phyloP scores from a whole-genome alignment of 2,113 vertebrate genomes.

The Mus pahari region DNA sequence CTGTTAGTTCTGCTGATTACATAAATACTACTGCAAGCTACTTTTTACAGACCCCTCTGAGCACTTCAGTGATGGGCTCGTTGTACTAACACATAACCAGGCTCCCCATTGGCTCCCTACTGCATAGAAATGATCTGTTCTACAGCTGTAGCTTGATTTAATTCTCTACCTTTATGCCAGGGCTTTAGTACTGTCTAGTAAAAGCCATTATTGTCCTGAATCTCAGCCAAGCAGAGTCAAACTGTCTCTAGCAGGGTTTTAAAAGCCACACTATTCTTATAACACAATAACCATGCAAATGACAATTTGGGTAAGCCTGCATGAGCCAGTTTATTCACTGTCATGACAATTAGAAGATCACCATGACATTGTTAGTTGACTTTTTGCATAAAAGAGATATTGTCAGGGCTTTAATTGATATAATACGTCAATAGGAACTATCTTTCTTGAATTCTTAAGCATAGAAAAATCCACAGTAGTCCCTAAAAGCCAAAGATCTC shows the following conservation, averaged over 20 bases:
- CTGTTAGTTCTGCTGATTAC: background rate
- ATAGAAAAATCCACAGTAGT: constrained; percentile 30
- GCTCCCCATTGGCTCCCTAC: background rate
- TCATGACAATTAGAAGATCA: constrained; percentile 62
- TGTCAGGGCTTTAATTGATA: constrained; percentile 50
- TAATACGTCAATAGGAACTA: background rate
- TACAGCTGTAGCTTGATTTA: background rate
- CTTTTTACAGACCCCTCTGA: background rate
- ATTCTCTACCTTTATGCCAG: background rate
- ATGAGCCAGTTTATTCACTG: constrained; percentile 56
- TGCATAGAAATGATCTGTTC: background rate
- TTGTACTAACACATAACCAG: background rate
- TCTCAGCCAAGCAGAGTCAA: constrained; percentile 7
- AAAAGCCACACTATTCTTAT: constrained; percentile 4
- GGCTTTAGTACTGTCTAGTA: background rate
- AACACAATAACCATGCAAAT: constrained; percentile 40
- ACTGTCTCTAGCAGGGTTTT: accelerated
- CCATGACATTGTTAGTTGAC: constrained; percentile 54
- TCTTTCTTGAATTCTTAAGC: constrained; percentile 25
- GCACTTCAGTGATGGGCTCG: background rate
- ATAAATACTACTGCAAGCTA: background rate
- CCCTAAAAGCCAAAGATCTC: constrained; percentile 41
- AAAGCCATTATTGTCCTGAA: constrained; percentile 19
- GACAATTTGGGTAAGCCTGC: constrained; percentile 51
- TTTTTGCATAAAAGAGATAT: constrained; percentile 49